Evolutionary conservation across 1,140 invertebrate species (phyloP).

Genomic region (Hirudo medicinalis): DNA sequence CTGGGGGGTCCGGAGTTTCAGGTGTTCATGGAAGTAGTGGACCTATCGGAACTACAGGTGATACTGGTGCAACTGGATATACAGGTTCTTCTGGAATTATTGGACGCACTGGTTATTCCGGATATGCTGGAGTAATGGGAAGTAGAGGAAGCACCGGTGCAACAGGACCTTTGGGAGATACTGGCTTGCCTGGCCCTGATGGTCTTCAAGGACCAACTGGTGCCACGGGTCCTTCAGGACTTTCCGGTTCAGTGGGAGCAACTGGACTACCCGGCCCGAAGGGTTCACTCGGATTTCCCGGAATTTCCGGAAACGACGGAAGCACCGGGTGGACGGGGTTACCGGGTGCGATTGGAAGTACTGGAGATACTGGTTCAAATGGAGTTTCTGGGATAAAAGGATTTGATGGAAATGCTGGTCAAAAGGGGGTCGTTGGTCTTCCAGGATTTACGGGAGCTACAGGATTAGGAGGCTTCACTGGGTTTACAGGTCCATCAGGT

Average conservation of each 20-base stretch:
- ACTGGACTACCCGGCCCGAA: slow-evolving; percentile 13
- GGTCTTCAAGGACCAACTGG: slow-evolving; percentile 2
- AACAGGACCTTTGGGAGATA: neutral
- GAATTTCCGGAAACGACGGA: neutral
- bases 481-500: neutral
- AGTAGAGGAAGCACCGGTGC: no score
- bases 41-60: slow-evolving; percentile 4
- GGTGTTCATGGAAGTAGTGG: neutral
- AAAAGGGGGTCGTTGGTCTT: neutral
- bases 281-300: slow-evolving; percentile 13
- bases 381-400: neutral
- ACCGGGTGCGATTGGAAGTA: neutral
- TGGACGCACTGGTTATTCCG: neutral
- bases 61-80: neutral
- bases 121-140: neutral
- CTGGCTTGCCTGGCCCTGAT: neutral
- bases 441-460: neutral
- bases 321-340: neutral
- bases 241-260: slow-evolving; percentile 4
- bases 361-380: neutral
- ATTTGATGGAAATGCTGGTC: neutral
- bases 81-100: neutral
- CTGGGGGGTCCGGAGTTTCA: neutral
- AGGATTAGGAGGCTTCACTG: neutral
- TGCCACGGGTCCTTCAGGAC: slow-evolving; percentile 15